Evolutionary conservation across 2,888 invertebrate species (phyloP).

Genomic region (Crepidodera aurea): DNA sequence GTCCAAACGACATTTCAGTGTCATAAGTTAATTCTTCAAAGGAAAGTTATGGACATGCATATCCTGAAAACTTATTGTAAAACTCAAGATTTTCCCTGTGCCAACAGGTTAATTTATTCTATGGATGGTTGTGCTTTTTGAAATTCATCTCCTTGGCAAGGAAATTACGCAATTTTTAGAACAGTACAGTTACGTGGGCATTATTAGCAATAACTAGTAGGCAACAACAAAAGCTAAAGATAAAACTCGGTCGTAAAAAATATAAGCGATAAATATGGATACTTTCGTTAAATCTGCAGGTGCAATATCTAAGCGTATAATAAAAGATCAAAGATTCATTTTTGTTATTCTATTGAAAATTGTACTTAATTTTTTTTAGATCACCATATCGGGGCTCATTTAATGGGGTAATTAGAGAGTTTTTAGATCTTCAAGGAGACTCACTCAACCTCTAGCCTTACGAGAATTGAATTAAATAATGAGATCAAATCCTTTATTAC

Average conservation of each 20-base stretch:
- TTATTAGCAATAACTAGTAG: not conserved
- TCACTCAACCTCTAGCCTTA: no score
- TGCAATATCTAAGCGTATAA: no score
- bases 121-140: not conserved
- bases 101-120: conserved; percentile 4
- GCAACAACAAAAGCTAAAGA: conserved; percentile 6
- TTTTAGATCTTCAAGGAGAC: no score
- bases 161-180: conserved; percentile 6
- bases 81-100: not conserved
- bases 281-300: not conserved
- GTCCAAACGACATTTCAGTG: not conserved
- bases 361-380: no score
- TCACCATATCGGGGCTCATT: no score
- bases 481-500: no score
- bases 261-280: not conserved
- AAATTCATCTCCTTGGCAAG: not conserved
- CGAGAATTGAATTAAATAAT: no score
- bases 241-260: conserved; percentile 5
- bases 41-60: conserved; percentile 8
- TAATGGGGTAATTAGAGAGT: no score
- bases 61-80: conserved; percentile 7
- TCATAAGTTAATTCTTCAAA: not conserved
- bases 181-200: conserved; percentile 2
- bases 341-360: no score
- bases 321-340: no score